phyloP scores from a whole-genome alignment of 2,113 vertebrate genomes.

The Candoia aspera region DNA sequence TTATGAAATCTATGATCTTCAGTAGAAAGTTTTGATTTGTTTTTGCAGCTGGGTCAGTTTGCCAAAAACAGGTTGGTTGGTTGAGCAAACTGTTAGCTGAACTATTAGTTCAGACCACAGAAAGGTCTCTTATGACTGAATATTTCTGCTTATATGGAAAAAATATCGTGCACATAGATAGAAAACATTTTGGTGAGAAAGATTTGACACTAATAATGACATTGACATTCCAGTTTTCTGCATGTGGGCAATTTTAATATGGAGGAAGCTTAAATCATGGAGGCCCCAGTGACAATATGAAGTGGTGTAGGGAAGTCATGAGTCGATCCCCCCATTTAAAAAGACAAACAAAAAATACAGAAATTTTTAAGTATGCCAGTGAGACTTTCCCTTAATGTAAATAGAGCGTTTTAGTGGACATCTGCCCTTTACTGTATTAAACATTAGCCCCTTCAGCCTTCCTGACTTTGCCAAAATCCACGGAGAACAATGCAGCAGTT shows the following conservation, averaged over 20 bases:
- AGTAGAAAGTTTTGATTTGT: not conserved
- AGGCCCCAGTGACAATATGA: not conserved
- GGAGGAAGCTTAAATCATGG: not conserved
- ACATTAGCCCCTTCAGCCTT: not conserved
- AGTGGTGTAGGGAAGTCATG: not conserved
- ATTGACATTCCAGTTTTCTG: not conserved
- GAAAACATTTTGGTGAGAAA: not conserved
- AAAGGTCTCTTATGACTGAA: not conserved
- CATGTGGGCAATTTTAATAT: not conserved
- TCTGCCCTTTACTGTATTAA: not conserved
- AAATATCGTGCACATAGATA: not conserved
- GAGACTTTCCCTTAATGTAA: not conserved
- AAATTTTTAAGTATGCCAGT: not conserved
- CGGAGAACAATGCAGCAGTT: not conserved
- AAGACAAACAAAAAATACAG: not conserved
- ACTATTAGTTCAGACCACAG: not conserved
- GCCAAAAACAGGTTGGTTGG: not conserved
- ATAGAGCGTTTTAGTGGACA: not conserved
- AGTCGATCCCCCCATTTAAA: not conserved
- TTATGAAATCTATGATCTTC: not conserved
- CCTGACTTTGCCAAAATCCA: slow-evolving; percentile 15
- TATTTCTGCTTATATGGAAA: not conserved
- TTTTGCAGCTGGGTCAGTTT: not conserved
- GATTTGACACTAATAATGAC: not conserved
- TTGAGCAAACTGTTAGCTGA: not conserved